These are phyloP conservation scores for Stigmatopora argus DNA, from an alignment of 2,113 vertebrate species.

Conservation along the genomic window DNA sequence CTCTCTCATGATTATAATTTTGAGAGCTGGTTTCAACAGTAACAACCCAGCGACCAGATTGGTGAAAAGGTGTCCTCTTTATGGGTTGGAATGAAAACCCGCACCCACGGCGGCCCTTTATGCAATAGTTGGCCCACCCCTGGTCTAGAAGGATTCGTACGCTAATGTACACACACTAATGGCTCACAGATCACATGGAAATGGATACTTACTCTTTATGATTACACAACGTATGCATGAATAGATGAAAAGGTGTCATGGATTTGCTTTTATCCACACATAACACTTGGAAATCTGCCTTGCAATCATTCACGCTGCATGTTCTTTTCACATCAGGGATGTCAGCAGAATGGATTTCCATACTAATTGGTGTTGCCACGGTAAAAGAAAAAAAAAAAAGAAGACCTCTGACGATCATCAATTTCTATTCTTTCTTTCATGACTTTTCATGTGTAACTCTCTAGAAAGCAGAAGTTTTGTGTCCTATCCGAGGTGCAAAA, in stretches of 20 bases:
- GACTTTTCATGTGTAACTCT: too few species aligned
- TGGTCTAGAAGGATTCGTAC: too few species aligned
- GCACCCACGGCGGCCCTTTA: too few species aligned
- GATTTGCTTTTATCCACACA: background rate
- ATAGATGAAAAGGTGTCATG: background rate
- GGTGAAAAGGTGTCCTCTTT: too few species aligned
- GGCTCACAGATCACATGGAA: background rate
- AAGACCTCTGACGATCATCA: background rate
- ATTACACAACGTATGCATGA: background rate
- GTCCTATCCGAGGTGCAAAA: too few species aligned
- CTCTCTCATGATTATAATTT: too few species aligned
- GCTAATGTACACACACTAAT: background rate
- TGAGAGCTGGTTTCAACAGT: too few species aligned
- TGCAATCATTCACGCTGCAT: conserved; percentile 1
- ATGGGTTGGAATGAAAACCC: too few species aligned
- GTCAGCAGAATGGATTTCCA: background rate
- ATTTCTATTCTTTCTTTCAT: too few species aligned
- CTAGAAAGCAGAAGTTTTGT: too few species aligned
- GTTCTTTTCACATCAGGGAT: background rate
- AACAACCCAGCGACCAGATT: too few species aligned
- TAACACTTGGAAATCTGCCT: background rate
- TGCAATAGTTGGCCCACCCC: too few species aligned
- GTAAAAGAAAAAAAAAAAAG: background rate
- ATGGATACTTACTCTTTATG: background rate
- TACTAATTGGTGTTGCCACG: background rate